These are phyloP conservation scores for Belonocnema kinseyi DNA, from an alignment of 1,140 invertebrate genomes.

Conservation along the genomic window DNA sequence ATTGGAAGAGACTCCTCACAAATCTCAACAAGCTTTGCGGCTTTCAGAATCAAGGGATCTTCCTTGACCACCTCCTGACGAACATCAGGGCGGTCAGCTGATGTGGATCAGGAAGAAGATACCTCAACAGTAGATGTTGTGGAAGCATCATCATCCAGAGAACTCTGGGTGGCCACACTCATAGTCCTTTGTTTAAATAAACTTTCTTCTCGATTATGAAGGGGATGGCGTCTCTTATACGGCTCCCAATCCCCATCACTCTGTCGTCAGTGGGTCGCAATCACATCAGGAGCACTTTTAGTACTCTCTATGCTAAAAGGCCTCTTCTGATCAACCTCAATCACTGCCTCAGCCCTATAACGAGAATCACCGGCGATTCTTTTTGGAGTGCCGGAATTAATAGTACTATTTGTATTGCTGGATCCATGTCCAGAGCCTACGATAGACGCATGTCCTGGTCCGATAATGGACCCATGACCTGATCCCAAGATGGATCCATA, in stretches of 20 bases:
- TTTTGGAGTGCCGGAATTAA: slow-evolving; percentile 41
- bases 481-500: slow-evolving; percentile 63
- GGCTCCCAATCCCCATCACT: slow-evolving; percentile 77
- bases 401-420: slow-evolving; percentile 52
- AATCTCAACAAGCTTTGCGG: not conserved
- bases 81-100: slow-evolving; percentile 17
- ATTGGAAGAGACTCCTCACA: slow-evolving; percentile 51
- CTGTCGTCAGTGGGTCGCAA: slow-evolving; percentile 86
- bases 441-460: slow-evolving; percentile 35
- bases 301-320: slow-evolving; percentile 86
- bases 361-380: slow-evolving; percentile 64
- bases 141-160: slow-evolving; percentile 64
- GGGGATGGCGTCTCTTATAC: slow-evolving; percentile 77
- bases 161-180: slow-evolving; percentile 69
- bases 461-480: slow-evolving; percentile 46
- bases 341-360: slow-evolving; percentile 81
- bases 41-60: slow-evolving; percentile 40
- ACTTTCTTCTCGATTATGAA: slow-evolving; percentile 54
- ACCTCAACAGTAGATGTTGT: slow-evolving; percentile 59
- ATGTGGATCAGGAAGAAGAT: slow-evolving; percentile 67
- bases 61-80: slow-evolving; percentile 34
- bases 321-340: slow-evolving; percentile 80
- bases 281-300: slow-evolving; percentile 91
- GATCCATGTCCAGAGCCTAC: slow-evolving; percentile 75
- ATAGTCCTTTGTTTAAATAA: slow-evolving; percentile 36